Conservation (phyloP, 2,113 vertebrate species). For the Crypturellus undulatus region DNA sequence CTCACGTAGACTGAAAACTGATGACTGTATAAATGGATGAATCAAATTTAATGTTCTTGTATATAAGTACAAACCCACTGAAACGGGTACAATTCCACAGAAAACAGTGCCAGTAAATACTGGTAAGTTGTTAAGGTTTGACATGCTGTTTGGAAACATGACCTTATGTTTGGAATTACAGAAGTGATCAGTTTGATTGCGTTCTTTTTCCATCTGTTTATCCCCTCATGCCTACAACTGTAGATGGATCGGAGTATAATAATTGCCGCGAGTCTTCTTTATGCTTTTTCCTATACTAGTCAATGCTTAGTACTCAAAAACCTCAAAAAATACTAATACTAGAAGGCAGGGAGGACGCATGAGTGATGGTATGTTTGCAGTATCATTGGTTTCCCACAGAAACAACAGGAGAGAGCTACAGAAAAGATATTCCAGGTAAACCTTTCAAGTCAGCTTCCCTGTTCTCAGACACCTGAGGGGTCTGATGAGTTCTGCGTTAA, state of each 20-base stretch:
- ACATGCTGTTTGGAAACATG: neutral
- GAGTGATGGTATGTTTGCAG: neutral
- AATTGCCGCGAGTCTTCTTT: neutral
- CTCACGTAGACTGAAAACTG: neutral
- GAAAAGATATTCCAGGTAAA: neutral
- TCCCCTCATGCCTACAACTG: neutral
- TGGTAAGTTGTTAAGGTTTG: neutral
- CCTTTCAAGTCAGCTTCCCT: conserved; percentile 8
- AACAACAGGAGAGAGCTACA: neutral
- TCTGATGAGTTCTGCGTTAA: neutral
- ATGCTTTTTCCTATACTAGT: neutral
- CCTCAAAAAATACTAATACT: neutral
- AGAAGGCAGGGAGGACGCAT: neutral
- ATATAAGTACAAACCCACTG: neutral
- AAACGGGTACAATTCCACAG: neutral
- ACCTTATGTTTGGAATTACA: neutral
- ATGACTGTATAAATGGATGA: neutral
- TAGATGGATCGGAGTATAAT: neutral
- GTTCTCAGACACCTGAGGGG: neutral
- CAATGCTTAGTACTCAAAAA: neutral
- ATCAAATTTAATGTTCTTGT: neutral
- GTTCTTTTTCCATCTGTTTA: neutral
- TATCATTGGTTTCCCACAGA: neutral
- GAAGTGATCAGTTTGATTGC: neutral
- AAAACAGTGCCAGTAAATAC: neutral